Evolutionary conservation across 37 sponge, comb jelly and placozoan species (phyloP), one percentile per base, ranked within the genome.

Genomic region (Lycopodina hypogea): DNA sequence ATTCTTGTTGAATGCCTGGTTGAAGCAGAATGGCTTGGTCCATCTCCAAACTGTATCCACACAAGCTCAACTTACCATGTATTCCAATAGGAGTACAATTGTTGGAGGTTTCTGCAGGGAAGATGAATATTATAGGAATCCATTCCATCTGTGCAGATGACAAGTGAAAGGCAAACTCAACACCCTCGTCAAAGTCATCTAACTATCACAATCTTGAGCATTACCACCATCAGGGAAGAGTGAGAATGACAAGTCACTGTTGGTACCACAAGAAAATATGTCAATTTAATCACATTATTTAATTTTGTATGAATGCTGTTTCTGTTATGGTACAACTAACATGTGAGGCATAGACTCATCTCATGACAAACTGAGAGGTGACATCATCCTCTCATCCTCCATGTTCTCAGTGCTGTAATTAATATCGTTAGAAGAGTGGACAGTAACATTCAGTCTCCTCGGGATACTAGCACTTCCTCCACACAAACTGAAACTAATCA

Each of bases 101-200:
- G 29, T 14, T 29, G 28, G 1, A 51, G 14, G 17, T 9, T 14
- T 73, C 11, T 26, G 1, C 12, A 2, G 56, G 28, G 21, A 12
- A 15, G 36, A 50, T 51, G 74, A 73, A 73, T 28, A 29, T 1
- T 52, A 73, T 50, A 3, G 74, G 74, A 33, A 55, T 50, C 74
- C 74, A 73, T 15, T 29, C 33, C 29, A 3, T 18, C 1, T 18
- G 3, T 33, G 34, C 9, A 17, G 30, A 37, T 1, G 6, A 30
- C 51, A 12, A 36, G 35, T 33, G 34, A 17, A 73, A 1, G 0
- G 74, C 1, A 12, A 73, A 33, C 53, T 73, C 74, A 28, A 73
- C 11, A 3, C 74, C 74, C 14, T 73, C 74, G 48, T 73, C 56
- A 18, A 73, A 51, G 2, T 12, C 28, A 73, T 73, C n/a, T 29